phyloP scores from a whole-genome alignment of 2,888 invertebrate genomes.

The Agrotis ipsilon region DNA sequence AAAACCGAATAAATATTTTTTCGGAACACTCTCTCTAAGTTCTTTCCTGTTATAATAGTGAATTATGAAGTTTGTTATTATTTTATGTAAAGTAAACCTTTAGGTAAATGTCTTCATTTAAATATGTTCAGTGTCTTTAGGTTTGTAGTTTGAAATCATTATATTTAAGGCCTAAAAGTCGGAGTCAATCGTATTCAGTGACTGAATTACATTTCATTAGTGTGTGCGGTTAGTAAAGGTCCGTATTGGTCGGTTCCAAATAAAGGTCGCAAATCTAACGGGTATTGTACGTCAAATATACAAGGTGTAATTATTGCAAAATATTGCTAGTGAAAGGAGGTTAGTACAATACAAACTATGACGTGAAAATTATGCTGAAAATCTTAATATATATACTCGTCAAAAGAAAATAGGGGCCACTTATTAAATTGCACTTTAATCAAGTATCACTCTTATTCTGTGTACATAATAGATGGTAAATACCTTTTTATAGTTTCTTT shows the following conservation, averaged over 20 bases:
- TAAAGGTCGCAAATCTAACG: conserved; percentile 31
- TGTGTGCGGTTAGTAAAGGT: conserved; percentile 27
- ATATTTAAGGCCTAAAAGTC: conserved; percentile 18
- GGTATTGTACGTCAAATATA: conserved; percentile 9
- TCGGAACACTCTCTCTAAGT: conserved; percentile 30
- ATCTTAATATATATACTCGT: too few relatives aligned
- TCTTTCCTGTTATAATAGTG: conserved; percentile 12
- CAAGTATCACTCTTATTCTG: too few relatives aligned
- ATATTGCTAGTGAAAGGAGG: conserved; percentile 24
- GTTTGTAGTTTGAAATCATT: conserved; percentile 8
- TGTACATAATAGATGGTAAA: too few relatives aligned
- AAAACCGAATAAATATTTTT: conserved; percentile 32
- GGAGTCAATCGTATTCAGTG: conserved; percentile 44
- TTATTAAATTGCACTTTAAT: too few relatives aligned
- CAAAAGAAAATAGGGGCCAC: too few relatives aligned
- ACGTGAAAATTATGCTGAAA: background rate
- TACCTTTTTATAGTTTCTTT: too few relatives aligned
- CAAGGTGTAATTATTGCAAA: conserved; percentile 23
- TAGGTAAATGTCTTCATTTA: background rate
- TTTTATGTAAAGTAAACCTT: background rate
- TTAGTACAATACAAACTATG: conserved; percentile 13
- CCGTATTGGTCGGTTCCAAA: conserved; percentile 44
- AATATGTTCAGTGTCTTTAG: conserved; percentile 1
- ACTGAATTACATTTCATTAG: conserved; percentile 14
- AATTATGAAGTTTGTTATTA: conserved; percentile 33